Conservation (phyloP, 2,113 vertebrate species). For the Mugil cephalus region DNA sequence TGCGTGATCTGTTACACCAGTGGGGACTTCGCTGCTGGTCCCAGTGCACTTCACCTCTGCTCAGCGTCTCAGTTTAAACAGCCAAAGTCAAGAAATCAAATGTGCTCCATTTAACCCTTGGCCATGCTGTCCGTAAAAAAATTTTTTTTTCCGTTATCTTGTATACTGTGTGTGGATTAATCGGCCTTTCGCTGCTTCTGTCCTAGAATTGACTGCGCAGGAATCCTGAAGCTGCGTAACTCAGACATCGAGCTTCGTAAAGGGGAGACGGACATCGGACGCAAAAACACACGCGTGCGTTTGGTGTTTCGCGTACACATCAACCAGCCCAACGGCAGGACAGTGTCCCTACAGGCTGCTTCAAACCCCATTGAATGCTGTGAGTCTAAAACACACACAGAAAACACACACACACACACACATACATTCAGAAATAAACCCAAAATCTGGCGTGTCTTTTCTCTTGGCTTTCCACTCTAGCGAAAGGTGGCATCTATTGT, state of each 20-base stretch:
- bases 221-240: conserved; percentile 95
- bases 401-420: conserved; percentile 5
- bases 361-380: conserved; percentile 98
- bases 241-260: conserved; percentile 96
- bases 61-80: conserved; percentile 11
- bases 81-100: conserved; percentile 15
- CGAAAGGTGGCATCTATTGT: conserved; percentile 63
- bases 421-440: conserved; percentile 6
- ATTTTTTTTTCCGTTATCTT: conserved; percentile 3
- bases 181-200: conserved; percentile 6
- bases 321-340: conserved; percentile 91
- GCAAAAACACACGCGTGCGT: conserved; percentile 94
- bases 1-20: conserved; percentile 54
- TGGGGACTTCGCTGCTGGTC: conserved; percentile 16
- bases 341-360: conserved; percentile 90
- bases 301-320: conserved; percentile 95
- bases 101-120: conserved; percentile 16
- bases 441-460: conserved; percentile 25
- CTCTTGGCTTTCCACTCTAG: conserved; percentile 25
- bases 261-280: conserved; percentile 95
- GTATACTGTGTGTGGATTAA: not conserved
- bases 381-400: conserved; percentile 83
- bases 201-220: conserved; percentile 93
- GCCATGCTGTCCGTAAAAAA: not conserved
- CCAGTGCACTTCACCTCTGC: conserved; percentile 18